Conservation (phyloP, 2,888 invertebrate genomes). For the Aphidius colemani region DNA sequence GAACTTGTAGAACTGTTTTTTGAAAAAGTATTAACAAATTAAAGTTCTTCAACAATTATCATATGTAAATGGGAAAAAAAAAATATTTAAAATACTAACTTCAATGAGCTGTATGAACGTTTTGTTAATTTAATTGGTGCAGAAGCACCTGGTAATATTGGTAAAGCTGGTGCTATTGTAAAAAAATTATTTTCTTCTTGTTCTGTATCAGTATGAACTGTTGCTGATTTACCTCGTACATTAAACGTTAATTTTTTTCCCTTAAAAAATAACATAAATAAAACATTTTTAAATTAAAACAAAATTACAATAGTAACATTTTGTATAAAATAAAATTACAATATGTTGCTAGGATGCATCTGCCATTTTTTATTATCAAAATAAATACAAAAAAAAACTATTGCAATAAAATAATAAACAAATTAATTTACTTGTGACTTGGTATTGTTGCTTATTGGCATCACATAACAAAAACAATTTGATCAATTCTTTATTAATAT, state of each 20-base stretch:
- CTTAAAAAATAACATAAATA: slow-evolving; percentile 31
- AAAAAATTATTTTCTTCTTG: slow-evolving; percentile 48
- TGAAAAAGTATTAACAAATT: neutral
- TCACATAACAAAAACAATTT: slow-evolving; percentile 48
- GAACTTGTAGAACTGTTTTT: slow-evolving; percentile 41
- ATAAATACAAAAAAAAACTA: neutral
- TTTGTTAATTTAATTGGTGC: slow-evolving; percentile 51
- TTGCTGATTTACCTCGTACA: slow-evolving; percentile 48
- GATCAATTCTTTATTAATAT: slow-evolving; percentile 14
- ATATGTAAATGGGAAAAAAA: neutral
- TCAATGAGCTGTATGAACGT: slow-evolving; percentile 50
- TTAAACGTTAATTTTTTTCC: slow-evolving; percentile 45
- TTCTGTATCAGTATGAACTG: slow-evolving; percentile 37
- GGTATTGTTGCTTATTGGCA: slow-evolving; percentile 53
- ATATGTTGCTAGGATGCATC: slow-evolving; percentile 6
- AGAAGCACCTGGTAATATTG: slow-evolving; percentile 52
- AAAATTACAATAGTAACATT: too few species aligned
- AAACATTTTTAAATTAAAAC: too few species aligned
- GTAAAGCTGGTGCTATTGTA: slow-evolving; percentile 55
- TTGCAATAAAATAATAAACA: neutral
- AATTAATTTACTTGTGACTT: slow-evolving; percentile 40
- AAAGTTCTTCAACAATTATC: neutral
- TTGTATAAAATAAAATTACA: neutral
- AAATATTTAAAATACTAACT: slow-evolving; percentile 39
- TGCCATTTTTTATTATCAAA: neutral